Evolutionary conservation across 2,797 vertebrate genomes (phyloP).

Genomic region (Dicrostonyx torquatus): DNA sequence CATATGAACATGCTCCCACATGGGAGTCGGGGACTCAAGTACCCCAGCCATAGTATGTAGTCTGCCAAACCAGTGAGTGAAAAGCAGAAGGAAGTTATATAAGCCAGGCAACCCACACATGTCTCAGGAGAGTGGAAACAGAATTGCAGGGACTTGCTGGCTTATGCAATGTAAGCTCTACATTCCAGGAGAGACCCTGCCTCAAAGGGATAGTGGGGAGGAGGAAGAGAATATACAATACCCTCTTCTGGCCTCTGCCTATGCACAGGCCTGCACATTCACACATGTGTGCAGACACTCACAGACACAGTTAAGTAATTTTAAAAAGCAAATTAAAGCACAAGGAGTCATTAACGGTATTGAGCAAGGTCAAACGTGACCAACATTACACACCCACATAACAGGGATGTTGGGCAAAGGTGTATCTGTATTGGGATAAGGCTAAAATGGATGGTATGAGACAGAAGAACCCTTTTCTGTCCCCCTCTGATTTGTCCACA

Average conservation of each 20-base stretch:
- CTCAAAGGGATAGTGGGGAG: background rate
- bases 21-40: background rate
- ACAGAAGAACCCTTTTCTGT: background rate
- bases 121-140: background rate
- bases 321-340: background rate
- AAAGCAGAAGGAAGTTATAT: background rate
- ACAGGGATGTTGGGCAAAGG: background rate
- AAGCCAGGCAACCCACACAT: background rate
- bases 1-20: background rate
- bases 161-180: background rate
- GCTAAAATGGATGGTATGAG: background rate
- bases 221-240: background rate
- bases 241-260: background rate
- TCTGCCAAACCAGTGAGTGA: background rate
- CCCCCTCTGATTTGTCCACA: background rate
- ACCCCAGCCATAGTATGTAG: no score
- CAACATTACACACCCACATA: background rate
- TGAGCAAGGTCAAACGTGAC: background rate
- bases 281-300: background rate
- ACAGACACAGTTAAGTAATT: background rate
- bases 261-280: background rate
- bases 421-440: background rate
- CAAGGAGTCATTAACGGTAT: background rate
- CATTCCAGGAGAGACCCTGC: background rate
- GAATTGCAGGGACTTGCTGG: background rate